Evolutionary conservation across 2,888 invertebrate genomes (phyloP).

Genomic region (Drosophila pseudotalamancana): DNA sequence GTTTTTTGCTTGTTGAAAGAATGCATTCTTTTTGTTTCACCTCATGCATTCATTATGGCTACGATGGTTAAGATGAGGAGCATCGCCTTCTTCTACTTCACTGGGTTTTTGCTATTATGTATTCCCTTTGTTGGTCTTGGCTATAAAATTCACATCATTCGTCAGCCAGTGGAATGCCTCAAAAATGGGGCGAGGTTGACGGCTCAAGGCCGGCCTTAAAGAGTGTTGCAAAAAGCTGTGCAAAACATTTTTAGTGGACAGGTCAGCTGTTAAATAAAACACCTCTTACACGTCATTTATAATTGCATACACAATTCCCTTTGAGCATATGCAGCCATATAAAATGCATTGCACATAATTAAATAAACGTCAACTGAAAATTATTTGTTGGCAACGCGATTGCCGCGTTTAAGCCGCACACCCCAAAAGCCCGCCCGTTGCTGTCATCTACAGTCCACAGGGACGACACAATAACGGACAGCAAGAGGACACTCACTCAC

Average conservation of each 20-base stretch:
- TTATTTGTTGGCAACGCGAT: slow-evolving; percentile 12
- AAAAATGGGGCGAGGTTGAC: slow-evolving; percentile 32
- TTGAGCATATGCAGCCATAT: slow-evolving; percentile 8
- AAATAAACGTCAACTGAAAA: slow-evolving; percentile 40
- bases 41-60: slow-evolving; percentile 50
- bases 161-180: background rate
- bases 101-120: slow-evolving; percentile 20
- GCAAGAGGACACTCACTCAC: slow-evolving; percentile 8
- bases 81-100: slow-evolving; percentile 34
- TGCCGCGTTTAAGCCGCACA: slow-evolving; percentile 24
- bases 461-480: slow-evolving; percentile 14
- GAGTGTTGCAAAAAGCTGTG: slow-evolving; percentile 7
- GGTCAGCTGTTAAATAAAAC: slow-evolving; percentile 5
- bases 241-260: slow-evolving; percentile 6
- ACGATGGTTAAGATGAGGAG: slow-evolving; percentile 23
- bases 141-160: slow-evolving; percentile 35
- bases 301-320: slow-evolving; percentile 36
- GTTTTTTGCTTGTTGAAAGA: slow-evolving; percentile 11
- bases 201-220: slow-evolving; percentile 50
- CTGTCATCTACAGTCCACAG: slow-evolving; percentile 22
- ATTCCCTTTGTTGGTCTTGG: slow-evolving; percentile 36
- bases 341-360: slow-evolving; percentile 23
- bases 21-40: slow-evolving; percentile 48
- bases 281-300: slow-evolving; percentile 27
- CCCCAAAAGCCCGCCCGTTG: slow-evolving; percentile 3